Base-by-base conservation (phyloP, 2,113 vertebrate genomes). In the Aythya baeri region DNA sequence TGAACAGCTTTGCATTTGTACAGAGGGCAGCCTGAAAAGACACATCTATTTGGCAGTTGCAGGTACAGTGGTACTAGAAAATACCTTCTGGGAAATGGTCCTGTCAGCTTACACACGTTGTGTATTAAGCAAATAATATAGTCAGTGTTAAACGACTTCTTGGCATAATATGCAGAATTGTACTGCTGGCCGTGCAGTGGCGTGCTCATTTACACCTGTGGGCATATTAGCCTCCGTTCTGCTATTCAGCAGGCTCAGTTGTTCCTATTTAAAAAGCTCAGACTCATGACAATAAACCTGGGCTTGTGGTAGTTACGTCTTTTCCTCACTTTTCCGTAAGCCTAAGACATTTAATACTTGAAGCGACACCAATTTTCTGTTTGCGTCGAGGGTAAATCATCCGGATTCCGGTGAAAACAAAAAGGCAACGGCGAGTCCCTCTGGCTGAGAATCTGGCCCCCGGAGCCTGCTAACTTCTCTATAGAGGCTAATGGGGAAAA, bases 401-500 rank as follows among this genome's bases (percentile, higher is more conserved):
- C 88, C 70, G 23, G 66, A 84, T 84, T 87, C 25, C 88, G 93
- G 80, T 7, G 73, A 94, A 93, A 81, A 92, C 72, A 90, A 83
- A 96, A 93, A 86, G 41, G 86, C 86, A 88, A 83, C 9, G 50
- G 92, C 86, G 91, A 91, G 76, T 82, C 63, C 67, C 71, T 76
- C 70, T 76, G 87, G 86, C 92, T 96, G 88, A 97, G 93, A 92
- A 96, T 96, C 94, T 93, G 88, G 86, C 93, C 96, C 72, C 7
- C 58, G 82, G 88, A 71, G 85, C 67, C 93, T 94, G 91, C 90
- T 96, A 95, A 93, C 90, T 96, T 96, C 87, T 91, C 86, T 62
- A 50, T 73, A 89, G 94, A 96, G 91, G 83, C 83, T 97, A 97
- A 98, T 97, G 93, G 95, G 88, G 65, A 85, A 97, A 97, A 92